These are phyloP conservation scores for Halcyon leucocephala DNA, from an alignment of 2,797 vertebrate genomes.

Conservation along the genomic window DNA sequence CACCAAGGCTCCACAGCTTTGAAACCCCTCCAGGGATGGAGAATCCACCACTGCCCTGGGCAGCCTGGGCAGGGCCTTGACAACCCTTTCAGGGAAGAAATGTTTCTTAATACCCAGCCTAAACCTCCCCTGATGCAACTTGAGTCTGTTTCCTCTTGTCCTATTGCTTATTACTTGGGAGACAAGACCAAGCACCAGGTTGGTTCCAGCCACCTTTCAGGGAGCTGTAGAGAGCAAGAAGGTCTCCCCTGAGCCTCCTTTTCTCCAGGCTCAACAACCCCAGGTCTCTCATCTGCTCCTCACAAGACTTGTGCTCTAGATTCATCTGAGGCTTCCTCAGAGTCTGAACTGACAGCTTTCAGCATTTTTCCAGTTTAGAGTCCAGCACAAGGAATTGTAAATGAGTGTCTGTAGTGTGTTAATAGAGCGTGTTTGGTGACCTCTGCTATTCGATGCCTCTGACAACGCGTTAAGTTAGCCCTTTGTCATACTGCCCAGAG, in stretches of 20 bases:
- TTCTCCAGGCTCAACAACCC: no score
- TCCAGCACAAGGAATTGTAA: not conserved
- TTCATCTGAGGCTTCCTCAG: constrained; percentile 13
- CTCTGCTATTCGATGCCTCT: constrained; percentile 15
- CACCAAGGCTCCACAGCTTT: not conserved
- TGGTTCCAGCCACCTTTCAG: no score
- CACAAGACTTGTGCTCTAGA: not conserved
- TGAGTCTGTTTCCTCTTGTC: not conserved
- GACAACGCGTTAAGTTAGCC: not conserved
- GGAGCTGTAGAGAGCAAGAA: no score
- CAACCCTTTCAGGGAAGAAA: not conserved
- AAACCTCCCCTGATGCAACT: not conserved
- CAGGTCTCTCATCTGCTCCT: not conserved
- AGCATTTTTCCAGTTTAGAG: not conserved
- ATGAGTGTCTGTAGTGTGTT: not conserved
- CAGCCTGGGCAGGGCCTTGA: not conserved
- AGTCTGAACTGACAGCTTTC: not conserved
- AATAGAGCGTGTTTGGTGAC: not conserved
- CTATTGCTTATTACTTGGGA: not conserved
- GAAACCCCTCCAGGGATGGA: not conserved
- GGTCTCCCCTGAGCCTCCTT: no score
- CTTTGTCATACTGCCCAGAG: not conserved
- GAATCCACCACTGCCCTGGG: not conserved
- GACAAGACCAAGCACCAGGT: not conserved
- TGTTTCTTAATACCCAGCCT: not conserved